Percentiles rank a stretch among this genome's conserved stretches.
phyloP scores from a whole-genome alignment of 1,140 invertebrate species.

The Aphis craccivora region DNA sequence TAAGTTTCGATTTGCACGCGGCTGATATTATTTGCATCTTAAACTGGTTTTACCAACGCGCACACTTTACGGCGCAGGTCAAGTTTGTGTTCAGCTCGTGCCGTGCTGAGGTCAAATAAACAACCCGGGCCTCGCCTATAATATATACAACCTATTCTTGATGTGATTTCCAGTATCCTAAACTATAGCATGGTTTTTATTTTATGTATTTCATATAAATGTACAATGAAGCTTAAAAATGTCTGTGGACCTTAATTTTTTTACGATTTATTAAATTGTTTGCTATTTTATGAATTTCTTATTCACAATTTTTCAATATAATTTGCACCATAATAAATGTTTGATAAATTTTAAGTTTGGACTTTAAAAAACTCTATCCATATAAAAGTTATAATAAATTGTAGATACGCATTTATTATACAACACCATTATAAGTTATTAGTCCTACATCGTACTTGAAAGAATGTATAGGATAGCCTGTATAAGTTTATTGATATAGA shows the following conservation, averaged over 20 bases:
- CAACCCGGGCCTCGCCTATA: conserved; percentile 43
- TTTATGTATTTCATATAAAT: not conserved
- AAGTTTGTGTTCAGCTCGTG: conserved; percentile 47
- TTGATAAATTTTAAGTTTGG: not conserved
- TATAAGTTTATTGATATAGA: not conserved
- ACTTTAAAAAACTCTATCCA: not conserved
- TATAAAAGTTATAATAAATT: not conserved
- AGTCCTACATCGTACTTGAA: not conserved
- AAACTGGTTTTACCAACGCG: conserved; percentile 42
- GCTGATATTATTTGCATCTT: conserved; percentile 40
- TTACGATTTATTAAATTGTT: not conserved
- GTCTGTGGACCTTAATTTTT: not conserved
- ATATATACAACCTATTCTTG: not conserved
- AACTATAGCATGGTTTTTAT: not conserved
- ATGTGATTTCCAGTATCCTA: conserved; percentile 13
- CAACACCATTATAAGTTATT: not conserved
- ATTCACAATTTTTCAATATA: not conserved
- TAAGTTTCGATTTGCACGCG: conserved; percentile 18
- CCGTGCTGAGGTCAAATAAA: conserved; percentile 47
- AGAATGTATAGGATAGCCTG: not conserved
- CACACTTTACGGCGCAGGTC: conserved; percentile 22
- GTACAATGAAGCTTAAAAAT: not conserved
- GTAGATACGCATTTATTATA: not conserved
- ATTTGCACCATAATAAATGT: not conserved
- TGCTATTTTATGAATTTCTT: not conserved